Conservation (phyloP, 2,888 invertebrate species). For the Meteorus colon region DNA sequence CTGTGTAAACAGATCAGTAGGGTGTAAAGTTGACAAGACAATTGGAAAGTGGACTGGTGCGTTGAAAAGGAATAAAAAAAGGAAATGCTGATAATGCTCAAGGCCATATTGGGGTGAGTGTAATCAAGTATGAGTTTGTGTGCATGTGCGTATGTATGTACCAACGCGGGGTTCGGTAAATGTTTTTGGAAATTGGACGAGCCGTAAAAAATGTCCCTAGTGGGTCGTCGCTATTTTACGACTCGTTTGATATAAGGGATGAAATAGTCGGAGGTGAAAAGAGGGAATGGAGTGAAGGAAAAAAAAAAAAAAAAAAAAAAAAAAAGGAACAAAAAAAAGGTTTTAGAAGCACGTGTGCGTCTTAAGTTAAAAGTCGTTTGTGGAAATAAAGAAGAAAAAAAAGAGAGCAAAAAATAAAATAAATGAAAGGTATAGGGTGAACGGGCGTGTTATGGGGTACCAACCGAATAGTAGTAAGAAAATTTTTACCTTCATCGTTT, state of each 20-base stretch:
- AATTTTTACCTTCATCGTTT: constrained; percentile 10
- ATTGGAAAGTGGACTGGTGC: constrained; percentile 2
- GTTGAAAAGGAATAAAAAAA: background rate
- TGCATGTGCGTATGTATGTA: constrained; percentile 3
- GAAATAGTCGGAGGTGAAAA: constrained; percentile 39
- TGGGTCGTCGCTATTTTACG: constrained; percentile 45
- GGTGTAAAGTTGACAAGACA: constrained; percentile 2
- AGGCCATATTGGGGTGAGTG: constrained; percentile 7
- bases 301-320: background rate
- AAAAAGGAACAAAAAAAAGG: constrained; percentile 4
- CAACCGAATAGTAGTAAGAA: constrained; percentile 9
- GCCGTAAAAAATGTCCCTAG: constrained; percentile 72
- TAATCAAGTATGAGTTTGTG: background rate
- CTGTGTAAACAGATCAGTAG: background rate
- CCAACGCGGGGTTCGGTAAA: constrained; percentile 49
- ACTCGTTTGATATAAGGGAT: constrained; percentile 39
- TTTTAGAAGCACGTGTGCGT: constrained; percentile 39
- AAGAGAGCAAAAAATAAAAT: constrained; percentile 1
- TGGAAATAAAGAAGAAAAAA: background rate
- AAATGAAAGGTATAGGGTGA: constrained; percentile 15
- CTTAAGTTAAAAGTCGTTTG: constrained; percentile 5
- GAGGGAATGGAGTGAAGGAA: background rate
- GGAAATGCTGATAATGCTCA: background rate
- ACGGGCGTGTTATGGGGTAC: background rate
- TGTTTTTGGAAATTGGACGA: constrained; percentile 76